Percentiles rank a stretch among this genome's conserved stretches.
Conservation (phyloP, 2,113 vertebrate genomes). For the Pavo muticus region DNA sequence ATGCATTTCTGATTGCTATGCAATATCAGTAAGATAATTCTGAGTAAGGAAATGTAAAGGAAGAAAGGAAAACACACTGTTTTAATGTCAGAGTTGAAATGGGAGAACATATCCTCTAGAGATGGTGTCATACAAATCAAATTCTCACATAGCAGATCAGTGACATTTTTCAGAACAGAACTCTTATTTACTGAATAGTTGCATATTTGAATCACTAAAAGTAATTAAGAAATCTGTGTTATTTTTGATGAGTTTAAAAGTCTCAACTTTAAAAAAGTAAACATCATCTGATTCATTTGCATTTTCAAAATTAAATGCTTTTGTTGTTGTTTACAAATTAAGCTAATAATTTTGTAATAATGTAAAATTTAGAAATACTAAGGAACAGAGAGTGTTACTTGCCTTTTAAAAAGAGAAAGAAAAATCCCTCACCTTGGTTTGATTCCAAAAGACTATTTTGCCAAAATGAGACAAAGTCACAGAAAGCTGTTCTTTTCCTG, state of each 20-base stretch:
- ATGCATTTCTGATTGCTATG: not conserved
- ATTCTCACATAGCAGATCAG: not conserved
- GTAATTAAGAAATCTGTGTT: not conserved
- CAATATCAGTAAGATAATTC: not conserved
- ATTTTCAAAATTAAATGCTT: not conserved
- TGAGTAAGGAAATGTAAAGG: not conserved
- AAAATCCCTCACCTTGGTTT: not conserved
- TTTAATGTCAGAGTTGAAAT: not conserved
- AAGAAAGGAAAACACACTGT: not conserved
- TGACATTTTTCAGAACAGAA: not conserved
- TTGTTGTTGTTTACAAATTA: not conserved
- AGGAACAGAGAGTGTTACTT: not conserved
- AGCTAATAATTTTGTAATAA: not conserved
- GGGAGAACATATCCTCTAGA: not conserved
- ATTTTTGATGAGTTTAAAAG: not conserved
- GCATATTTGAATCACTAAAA: not conserved
- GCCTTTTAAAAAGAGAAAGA: not conserved
- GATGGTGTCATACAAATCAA: not conserved
- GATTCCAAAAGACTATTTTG: not conserved
- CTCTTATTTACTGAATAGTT: not conserved
- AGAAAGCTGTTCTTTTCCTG: not conserved
- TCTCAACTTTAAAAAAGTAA: not conserved
- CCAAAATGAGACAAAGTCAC: not conserved
- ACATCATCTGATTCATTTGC: fast-evolving
- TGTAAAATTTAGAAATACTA: not conserved